These are phyloP conservation scores for Psilanteris sp. DNA, from an alignment of 1,140 invertebrate genomes.

Conservation along the genomic window DNA sequence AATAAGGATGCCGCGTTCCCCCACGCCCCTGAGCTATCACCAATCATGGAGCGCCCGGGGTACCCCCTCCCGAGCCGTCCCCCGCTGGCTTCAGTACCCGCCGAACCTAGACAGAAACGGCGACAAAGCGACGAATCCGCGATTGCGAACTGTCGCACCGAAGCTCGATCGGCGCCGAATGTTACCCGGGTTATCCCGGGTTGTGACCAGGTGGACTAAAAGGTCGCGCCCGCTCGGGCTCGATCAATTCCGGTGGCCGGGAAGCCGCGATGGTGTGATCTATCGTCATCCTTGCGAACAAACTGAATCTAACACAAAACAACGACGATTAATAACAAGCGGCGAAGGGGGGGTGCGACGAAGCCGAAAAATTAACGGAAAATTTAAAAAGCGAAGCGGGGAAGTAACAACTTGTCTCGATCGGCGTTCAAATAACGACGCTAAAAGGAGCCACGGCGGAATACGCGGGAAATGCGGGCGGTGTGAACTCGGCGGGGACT, in stretches of 20 bases:
- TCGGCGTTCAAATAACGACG: not conserved
- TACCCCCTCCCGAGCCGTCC: not conserved
- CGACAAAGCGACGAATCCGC: constrained; percentile 13
- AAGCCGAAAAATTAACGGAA: no score
- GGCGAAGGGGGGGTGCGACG: no score
- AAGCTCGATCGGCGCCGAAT: no score
- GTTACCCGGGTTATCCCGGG: not conserved
- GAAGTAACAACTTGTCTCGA: not conserved
- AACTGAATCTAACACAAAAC: no score
- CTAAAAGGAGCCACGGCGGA: not conserved
- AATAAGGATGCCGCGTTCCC: not conserved
- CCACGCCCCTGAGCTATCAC: not conserved
- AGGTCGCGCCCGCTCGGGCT: not conserved
- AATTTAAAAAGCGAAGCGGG: no score
- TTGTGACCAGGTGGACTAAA: not conserved
- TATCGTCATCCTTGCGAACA: no score
- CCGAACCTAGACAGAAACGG: constrained; percentile 16
- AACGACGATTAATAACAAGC: no score
- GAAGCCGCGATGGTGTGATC: no score
- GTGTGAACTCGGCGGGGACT: constrained; percentile 16
- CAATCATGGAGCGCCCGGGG: not conserved
- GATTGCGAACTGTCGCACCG: constrained; percentile 11
- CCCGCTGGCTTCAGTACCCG: constrained; percentile 2
- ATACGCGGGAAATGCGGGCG: constrained; percentile 35
- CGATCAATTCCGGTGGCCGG: no score